Percentiles rank a stretch among this genome's conserved stretches.
Conservation (phyloP, 2,797 vertebrate species). For the Luscinia luscinia region DNA sequence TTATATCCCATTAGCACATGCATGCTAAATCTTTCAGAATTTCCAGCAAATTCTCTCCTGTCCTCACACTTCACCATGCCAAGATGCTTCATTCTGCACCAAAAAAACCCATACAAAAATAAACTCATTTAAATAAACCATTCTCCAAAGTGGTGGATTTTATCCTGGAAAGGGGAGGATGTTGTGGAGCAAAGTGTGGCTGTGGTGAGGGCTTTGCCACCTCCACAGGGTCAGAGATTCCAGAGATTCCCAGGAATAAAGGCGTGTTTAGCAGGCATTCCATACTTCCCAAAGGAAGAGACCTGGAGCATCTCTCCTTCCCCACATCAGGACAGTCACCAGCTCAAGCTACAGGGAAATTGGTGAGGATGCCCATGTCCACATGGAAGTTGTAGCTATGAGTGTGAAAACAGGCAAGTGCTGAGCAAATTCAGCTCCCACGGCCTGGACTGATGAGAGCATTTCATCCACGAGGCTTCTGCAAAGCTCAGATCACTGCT, state of each 20-base stretch:
- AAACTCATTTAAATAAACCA: neutral
- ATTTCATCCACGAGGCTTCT: neutral
- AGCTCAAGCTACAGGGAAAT: neutral
- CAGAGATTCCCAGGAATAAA: neutral
- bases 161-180: neutral
- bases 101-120: neutral
- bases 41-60: constrained; percentile 14
- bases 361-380: neutral
- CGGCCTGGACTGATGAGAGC: neutral
- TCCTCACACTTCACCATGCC: neutral
- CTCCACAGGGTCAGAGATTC: neutral
- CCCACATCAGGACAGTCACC: neutral
- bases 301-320: neutral
- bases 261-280: neutral
- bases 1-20: neutral
- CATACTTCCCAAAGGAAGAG: neutral
- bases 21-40: neutral
- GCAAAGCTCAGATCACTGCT: neutral
- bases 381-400: neutral
- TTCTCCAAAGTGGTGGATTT: neutral
- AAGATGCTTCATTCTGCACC: neutral
- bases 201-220: neutral
- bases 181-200: neutral
- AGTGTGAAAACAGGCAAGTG: neutral
- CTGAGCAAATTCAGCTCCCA: neutral